A percentile compares a stretch with the other conserved stretches of the same genome.
phyloP scores from a whole-genome alignment of 1,140 invertebrate genomes.

The Thaumatotibia leucotreta region DNA sequence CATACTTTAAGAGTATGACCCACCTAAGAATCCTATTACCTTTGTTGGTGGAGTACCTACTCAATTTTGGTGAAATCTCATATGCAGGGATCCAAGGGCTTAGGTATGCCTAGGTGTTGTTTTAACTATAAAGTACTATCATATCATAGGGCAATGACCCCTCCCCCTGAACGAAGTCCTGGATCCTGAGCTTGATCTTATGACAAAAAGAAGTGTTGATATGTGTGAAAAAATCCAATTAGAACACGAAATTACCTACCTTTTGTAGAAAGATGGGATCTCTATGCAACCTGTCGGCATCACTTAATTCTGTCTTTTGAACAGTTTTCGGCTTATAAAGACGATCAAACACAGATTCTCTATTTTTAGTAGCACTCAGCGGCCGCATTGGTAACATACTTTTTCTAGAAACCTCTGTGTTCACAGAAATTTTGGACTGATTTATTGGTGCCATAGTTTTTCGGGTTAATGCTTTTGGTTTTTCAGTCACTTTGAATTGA shows the following conservation, averaged over 20 bases:
- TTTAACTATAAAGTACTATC: too few relatives aligned
- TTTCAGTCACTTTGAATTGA: background rate
- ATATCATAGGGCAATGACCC: too few relatives aligned
- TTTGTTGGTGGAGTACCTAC: too few relatives aligned
- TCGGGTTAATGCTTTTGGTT: background rate
- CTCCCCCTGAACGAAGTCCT: too few relatives aligned
- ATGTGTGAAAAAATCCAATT: too few relatives aligned
- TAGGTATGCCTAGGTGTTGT: too few relatives aligned
- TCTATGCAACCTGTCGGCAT: conserved; percentile 40
- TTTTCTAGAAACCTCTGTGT: background rate
- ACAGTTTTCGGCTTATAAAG: conserved; percentile 58
- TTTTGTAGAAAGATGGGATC: conserved; percentile 51
- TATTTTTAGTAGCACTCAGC: conserved; percentile 9
- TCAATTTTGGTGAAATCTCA: too few relatives aligned
- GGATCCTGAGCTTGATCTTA: too few relatives aligned
- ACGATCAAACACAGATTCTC: conserved; percentile 56
- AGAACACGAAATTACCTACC: background rate
- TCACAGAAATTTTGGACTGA: background rate
- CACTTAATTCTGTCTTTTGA: conserved; percentile 29
- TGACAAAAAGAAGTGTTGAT: too few relatives aligned
- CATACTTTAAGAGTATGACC: too few relatives aligned
- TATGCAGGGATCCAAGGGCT: too few relatives aligned
- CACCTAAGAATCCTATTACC: too few relatives aligned
- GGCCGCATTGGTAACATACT: background rate
- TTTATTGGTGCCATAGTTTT: conserved; percentile 15